Evolutionary conservation across 1,140 invertebrate species (phyloP), one percentile per base, ranked within the genome.

Genomic region (Chironomus tepperi): DNA sequence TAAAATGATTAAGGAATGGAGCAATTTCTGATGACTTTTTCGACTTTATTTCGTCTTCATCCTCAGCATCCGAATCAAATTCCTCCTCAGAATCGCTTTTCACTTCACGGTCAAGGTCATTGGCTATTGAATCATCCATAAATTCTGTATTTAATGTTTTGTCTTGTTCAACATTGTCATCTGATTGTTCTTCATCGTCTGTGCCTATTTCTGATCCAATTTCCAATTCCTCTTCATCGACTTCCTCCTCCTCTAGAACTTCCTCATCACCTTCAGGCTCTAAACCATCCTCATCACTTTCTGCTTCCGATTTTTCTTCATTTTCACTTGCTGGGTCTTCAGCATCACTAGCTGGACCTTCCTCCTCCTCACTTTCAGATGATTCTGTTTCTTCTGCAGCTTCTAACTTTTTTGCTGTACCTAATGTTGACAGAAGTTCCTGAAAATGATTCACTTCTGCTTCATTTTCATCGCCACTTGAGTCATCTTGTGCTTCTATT

Each of bases 1-100:
- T 82, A 1, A 90, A 78, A 81, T 91, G 90, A 79, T 86, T 84
- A 10, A 84, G 83, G 81, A 91, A 91, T 8, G 89, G 87, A 84
- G 91, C 89, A 76, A 75, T 78, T 78, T 84, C 77, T n/a, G 79
- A 43, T 19, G 83, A 80, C 70, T 82, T 84, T 76, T 83, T 82
- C 43, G 80, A 74, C 6, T 77, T 76, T 70, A 76, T 79, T 75
- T 83, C 78, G 42, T 78, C 77, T 77, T 83, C 82, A 76, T 81
- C 80, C 78, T 81, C 81, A 21, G 79, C 78, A 10, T 79, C 78
- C 24, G 78, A 76, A 47, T 79, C 78, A 9, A 75, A 15, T 75
- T 76, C 70, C 72, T 75, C 43, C 34, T 77, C 76, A 76, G 70
- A 77, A 74, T 16, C 76, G 10, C 64, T 74, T 75, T 81, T 79